phyloP scores from a whole-genome alignment of 2,888 invertebrate genomes.

The Sesamia inferens region DNA sequence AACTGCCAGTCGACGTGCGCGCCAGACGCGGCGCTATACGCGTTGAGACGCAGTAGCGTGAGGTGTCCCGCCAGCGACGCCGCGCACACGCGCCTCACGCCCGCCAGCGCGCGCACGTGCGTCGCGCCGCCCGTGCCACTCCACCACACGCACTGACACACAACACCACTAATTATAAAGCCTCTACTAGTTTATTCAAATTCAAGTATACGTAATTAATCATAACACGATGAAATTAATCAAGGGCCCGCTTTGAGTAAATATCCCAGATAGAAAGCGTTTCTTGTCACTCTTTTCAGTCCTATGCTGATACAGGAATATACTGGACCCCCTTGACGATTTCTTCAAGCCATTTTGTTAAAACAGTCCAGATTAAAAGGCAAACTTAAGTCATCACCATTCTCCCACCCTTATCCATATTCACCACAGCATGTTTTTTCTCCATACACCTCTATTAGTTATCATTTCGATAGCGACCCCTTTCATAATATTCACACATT shows the following conservation, averaged over 20 bases:
- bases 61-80: slow-evolving; percentile 95
- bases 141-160: slow-evolving; percentile 92
- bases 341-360: neutral
- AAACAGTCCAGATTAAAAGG: too few relatives aligned
- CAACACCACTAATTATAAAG: neutral
- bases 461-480: too few relatives aligned
- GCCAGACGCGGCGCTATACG: slow-evolving; percentile 92
- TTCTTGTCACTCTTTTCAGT: neutral
- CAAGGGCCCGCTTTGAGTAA: too few relatives aligned
- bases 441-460: too few relatives aligned
- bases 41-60: slow-evolving; percentile 95
- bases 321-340: neutral
- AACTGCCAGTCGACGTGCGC: slow-evolving; percentile 95
- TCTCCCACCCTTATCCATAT: too few relatives aligned
- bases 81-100: slow-evolving; percentile 92
- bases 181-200: neutral
- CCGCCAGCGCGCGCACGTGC: slow-evolving; percentile 93
- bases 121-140: slow-evolving; percentile 92
- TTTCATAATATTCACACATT: too few relatives aligned
- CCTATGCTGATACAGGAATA: neutral
- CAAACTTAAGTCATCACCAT: too few relatives aligned
- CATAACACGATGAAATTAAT: neutral
- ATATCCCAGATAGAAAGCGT: neutral
- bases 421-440: too few relatives aligned
- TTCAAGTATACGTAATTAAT: neutral